Conservation (phyloP, 2,113 vertebrate genomes). For the Petaurus breviceps region DNA sequence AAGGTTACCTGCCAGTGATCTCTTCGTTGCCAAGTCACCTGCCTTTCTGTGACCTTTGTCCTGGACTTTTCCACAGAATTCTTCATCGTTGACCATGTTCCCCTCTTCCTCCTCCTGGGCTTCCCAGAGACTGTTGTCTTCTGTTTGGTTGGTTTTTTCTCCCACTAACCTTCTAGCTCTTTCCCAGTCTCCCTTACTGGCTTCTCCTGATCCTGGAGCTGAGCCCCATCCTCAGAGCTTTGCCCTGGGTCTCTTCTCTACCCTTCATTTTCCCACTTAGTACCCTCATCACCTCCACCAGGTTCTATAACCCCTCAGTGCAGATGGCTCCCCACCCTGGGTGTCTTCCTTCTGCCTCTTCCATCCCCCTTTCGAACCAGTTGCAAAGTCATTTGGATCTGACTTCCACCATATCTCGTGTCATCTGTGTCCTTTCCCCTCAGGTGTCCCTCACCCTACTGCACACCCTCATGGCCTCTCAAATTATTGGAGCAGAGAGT, state of each 20-base stretch:
- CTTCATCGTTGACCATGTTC: background rate
- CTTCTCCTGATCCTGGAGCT: conserved; percentile 14
- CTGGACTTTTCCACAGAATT: background rate
- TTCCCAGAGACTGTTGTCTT: background rate
- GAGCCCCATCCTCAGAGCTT: background rate
- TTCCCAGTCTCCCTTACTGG: conserved; percentile 3
- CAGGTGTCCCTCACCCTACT: background rate
- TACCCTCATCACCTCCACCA: conserved; percentile 33
- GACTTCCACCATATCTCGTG: background rate
- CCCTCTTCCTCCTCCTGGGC: background rate
- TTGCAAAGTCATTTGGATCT: background rate
- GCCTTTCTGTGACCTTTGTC: background rate
- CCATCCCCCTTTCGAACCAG: background rate
- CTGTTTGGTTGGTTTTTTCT: background rate
- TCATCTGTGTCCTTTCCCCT: background rate
- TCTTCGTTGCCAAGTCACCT: background rate
- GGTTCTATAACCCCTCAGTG: conserved; percentile 17
- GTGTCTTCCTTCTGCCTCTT: no score
- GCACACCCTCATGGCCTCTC: background rate
- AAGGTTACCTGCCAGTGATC: conserved; percentile 12
- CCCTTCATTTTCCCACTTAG: background rate
- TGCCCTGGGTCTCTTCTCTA: background rate
- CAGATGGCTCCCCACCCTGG: conserved; percentile 1
- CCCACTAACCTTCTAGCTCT: conserved; percentile 16
- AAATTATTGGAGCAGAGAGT: background rate